phyloP scores from a whole-genome alignment of 2,797 vertebrate species.

The Onychomys arenicola region DNA sequence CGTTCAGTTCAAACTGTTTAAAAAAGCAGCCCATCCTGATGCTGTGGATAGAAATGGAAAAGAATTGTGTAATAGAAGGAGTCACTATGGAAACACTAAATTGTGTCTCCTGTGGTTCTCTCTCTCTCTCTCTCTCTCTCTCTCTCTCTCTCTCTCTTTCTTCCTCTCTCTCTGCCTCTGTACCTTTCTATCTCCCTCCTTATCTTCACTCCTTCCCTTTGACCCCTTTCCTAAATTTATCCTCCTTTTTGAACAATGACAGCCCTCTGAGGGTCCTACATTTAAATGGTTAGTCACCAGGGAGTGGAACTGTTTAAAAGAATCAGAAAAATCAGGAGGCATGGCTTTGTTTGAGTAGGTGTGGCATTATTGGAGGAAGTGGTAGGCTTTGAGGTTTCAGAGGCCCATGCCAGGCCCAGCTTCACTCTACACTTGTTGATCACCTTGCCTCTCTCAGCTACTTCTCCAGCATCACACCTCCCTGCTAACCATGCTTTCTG shows the following conservation, averaged over 20 bases:
- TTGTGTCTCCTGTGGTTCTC: background rate
- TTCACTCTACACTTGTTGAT: background rate
- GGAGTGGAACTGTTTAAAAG: background rate
- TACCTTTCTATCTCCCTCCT: background rate
- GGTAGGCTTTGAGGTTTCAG: background rate
- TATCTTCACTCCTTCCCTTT: background rate
- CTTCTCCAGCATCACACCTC: background rate
- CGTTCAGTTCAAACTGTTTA: background rate
- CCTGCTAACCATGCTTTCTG: background rate
- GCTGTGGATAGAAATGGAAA: background rate
- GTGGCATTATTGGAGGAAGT: background rate
- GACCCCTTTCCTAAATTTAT: background rate
- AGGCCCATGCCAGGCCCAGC: background rate
- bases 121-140: background rate
- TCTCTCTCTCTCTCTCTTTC: too few species aligned
- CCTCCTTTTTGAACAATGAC: background rate
- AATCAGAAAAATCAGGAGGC: background rate
- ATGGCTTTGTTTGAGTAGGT: background rate
- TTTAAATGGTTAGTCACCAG: background rate
- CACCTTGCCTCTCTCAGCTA: too few species aligned
- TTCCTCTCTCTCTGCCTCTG: background rate
- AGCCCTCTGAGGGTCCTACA: background rate
- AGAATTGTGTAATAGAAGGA: background rate
- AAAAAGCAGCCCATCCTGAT: background rate
- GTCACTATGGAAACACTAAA: background rate